Base-by-base conservation (phyloP, 2,888 invertebrate species). In the Palloptera scutellata region DNA sequence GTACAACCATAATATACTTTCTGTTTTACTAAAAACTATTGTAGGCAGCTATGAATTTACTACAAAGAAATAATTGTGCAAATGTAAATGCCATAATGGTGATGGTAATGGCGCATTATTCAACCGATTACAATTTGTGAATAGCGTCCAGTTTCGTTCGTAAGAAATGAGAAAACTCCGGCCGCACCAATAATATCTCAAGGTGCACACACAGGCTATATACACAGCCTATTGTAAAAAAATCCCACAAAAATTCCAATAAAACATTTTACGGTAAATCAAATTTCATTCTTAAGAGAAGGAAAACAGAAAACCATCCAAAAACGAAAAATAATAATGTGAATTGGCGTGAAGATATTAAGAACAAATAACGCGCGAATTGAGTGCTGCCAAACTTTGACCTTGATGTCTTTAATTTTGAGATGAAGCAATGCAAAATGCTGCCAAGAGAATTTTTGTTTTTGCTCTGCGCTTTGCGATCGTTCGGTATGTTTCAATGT, bases 231-330 rank as follows among this genome's bases (percentile, higher is more conserved):
- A 65, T 71, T 53, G 48, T 42, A 52, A 65, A 67, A 63, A 61
- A 52, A 61, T 42, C 61, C 61, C 60, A 69, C 67, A 57, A 72
- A 72, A 40, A 70, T 68, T 68, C 66, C 70, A 75, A 73, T 78
- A 81, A 80, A 81, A 78, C 81, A 81, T 77, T 77, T 80, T 78
- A 69, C 61, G 30, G 30, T 41, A 45, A 60, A 13, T 45, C 15
- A 48, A 48, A n/a, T 48, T n/a, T 12, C 13, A 48, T 53, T 17
- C n/a, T 60, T n/a, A 48, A 61, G 40, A 55, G 57, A 57, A 55
- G 57, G 51, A 17, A 11, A 60, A 60, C 15, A 48, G 6, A 53
- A 54, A 54, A 17, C 13, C 41, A n/a, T 48, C 19, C 11, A 19
- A 55, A 55, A 45, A 20, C 12, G 55, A 55, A 54, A 54, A 9